Conservation (phyloP, 2,888 invertebrate species). For the Platycheirus rosarum region DNA sequence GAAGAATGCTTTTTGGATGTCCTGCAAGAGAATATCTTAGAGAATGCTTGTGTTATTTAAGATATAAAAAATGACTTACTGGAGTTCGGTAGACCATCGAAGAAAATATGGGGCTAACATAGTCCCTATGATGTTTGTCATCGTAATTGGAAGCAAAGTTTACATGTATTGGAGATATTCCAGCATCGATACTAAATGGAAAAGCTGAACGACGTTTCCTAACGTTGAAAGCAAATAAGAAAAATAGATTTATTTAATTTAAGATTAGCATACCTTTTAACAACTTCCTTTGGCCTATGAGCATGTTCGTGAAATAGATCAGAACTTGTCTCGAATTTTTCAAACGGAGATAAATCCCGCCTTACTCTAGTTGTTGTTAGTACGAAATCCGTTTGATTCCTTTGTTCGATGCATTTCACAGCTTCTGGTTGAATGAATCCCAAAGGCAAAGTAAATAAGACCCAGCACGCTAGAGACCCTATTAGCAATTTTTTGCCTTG, state of each 20-base stretch:
- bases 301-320: slow-evolving; percentile 69
- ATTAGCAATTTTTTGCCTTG: slow-evolving; percentile 94
- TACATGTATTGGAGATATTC: slow-evolving; percentile 89
- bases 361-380: slow-evolving; percentile 83
- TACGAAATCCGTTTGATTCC: slow-evolving; percentile 86
- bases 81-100: slow-evolving; percentile 94
- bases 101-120: slow-evolving; percentile 95
- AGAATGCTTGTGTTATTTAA: no score
- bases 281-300: slow-evolving; percentile 28
- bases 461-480: slow-evolving; percentile 96
- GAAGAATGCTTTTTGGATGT: slow-evolving; percentile 98
- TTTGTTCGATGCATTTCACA: slow-evolving; percentile 90
- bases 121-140: slow-evolving; percentile 86
- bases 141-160: slow-evolving; percentile 90
- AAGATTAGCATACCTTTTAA: slow-evolving; percentile 24
- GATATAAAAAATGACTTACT: slow-evolving; percentile 77
- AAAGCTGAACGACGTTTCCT: slow-evolving; percentile 78
- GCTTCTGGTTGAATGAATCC: slow-evolving; percentile 98
- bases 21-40: slow-evolving; percentile 79
- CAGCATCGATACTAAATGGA: slow-evolving; percentile 79
- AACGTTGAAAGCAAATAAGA: no score
- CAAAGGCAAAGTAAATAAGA: slow-evolving; percentile 97
- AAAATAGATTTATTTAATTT: no score
- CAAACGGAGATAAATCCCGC: slow-evolving; percentile 82
- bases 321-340: slow-evolving; percentile 76